Percentiles rank a stretch among this genome's conserved stretches.
Evolutionary conservation across 1,140 invertebrate genomes (phyloP).

Genomic region (Formica selysi): DNA sequence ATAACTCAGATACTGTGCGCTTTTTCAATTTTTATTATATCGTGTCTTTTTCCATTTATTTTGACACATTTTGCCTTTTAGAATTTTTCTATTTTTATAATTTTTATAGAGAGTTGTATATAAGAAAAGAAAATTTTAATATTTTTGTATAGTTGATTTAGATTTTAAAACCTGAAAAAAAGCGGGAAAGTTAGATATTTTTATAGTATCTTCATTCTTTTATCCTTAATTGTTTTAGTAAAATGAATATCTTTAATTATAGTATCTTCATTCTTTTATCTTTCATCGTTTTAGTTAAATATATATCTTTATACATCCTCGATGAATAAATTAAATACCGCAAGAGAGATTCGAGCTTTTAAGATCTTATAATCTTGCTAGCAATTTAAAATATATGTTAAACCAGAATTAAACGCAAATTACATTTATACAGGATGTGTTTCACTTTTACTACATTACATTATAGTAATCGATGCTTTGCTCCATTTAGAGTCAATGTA

Average conservation of each 20-base stretch:
- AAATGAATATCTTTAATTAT: not conserved
- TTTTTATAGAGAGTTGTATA: not conserved
- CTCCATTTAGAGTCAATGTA: not conserved
- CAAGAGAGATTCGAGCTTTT: not conserved
- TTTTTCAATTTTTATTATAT: slow-evolving; percentile 24
- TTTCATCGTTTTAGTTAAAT: not conserved
- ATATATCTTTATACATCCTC: not conserved
- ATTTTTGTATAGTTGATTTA: not conserved
- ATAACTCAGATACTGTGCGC: not conserved
- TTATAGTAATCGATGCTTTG: not conserved
- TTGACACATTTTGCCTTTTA: not conserved
- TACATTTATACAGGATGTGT: not conserved
- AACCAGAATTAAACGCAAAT: not conserved
- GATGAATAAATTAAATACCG: not conserved
- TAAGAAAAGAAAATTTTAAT: too few species aligned
- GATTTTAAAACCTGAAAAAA: not conserved
- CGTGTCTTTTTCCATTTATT: not conserved
- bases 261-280: not conserved
- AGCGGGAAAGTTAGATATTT: not conserved
- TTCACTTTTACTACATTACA: not conserved
- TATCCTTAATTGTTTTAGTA: not conserved
- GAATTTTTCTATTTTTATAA: slow-evolving; percentile 20
- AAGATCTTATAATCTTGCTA: not conserved
- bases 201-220: not conserved
- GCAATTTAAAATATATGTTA: not conserved